Conservation (phyloP, 2,113 vertebrate species). For the Mixornis gularis region DNA sequence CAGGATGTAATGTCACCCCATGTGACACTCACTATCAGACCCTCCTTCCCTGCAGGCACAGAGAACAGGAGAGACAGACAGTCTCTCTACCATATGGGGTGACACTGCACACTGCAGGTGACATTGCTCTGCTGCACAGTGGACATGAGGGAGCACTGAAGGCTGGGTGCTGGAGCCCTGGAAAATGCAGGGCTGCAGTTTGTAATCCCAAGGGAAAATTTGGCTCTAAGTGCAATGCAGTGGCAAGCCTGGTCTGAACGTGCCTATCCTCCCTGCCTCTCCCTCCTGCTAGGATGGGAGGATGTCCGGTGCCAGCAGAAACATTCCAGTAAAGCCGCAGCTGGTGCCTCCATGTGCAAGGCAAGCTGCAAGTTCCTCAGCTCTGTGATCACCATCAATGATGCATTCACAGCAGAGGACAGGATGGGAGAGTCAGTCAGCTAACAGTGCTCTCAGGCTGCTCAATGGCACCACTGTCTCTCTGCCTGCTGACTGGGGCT, state of each 20-base stretch:
- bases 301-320: not conserved
- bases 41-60: not conserved
- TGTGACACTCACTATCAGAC: not conserved
- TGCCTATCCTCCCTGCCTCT: not conserved
- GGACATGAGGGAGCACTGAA: not conserved
- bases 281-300: not conserved
- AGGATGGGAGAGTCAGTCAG: conserved; percentile 41
- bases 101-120: accelerated
- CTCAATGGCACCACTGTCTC: conserved; percentile 61
- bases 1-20: not conserved
- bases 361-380: conserved; percentile 14
- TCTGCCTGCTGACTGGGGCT: accelerated
- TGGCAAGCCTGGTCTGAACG: not conserved
- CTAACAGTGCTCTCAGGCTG: conserved; percentile 19
- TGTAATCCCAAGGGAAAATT: not conserved
- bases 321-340: conserved; percentile 27
- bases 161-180: not conserved
- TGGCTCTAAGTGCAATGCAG: not conserved
- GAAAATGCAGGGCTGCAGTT: not conserved
- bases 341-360: conserved; percentile 29
- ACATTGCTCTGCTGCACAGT: accelerated
- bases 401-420: conserved; percentile 58
- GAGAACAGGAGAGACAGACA: not conserved
- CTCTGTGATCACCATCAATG: conserved; percentile 32
- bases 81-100: accelerated